Evolutionary conservation across 2,888 invertebrate genomes (phyloP), one percentile per base, ranked within the genome.

Genomic region (Tiphia femorata): DNA sequence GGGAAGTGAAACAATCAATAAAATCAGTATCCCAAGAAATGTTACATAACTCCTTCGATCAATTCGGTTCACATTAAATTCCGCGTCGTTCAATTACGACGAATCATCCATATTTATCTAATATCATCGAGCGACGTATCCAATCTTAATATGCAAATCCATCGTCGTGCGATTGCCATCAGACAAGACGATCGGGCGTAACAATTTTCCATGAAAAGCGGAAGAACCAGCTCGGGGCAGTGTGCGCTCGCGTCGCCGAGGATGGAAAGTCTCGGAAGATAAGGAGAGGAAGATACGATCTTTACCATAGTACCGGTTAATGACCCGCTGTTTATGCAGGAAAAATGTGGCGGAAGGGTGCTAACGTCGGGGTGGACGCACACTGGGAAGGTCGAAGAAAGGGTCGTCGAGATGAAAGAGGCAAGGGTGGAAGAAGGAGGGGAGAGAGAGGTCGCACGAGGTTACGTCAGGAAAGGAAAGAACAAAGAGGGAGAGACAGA

Each of bases 241-340:
- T 40, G n/a, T n/a, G 27, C 21, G 38, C 49, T 27, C 30, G 4
- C 2, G 23, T 35, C 41, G 41, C 29, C 37, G 49, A 48, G 61
- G 55, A 53, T 56, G 43, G 52, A 48, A 57, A 63, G 55, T 59
- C 62, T 64, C 58, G 50, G 16, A 29, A 44, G 30, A 44, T 8
- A 44, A n/a, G 30, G 6, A 40, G 21, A 21, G 40, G 44, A 47
- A 74, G 77, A 78, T 78, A 76, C 54, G 68, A 77, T 77, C 77
- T 70, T 59, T 62, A 60, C 63, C 58, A 71, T 68, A 73, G 75
- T 66, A 54, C 59, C 53, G 59, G 73, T 72, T 79, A 76, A 79
- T 76, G 77, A 76, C 73, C 66, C 69, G 70, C 69, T 76, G 75
- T 75, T 78, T 79, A 79, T 76, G 77, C 76, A 73, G 62, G 71